Conservation (phyloP, 2,888 invertebrate species). For the Psylliodes chrysocephalus region DNA sequence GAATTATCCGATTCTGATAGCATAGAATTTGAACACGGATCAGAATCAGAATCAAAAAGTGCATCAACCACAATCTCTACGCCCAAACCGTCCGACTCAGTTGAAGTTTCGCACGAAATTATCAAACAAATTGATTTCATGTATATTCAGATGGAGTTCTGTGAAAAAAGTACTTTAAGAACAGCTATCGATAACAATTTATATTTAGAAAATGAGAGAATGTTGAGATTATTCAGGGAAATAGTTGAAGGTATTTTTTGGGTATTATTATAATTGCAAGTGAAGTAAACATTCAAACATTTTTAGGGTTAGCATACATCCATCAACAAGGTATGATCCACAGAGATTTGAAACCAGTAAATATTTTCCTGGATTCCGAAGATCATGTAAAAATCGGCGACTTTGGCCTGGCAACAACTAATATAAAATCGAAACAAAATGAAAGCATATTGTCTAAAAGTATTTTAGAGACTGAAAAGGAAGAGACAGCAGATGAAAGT, state of each 20-base stretch:
- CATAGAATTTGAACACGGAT: conserved; percentile 71
- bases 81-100: conserved; percentile 17
- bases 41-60: conserved; percentile 39
- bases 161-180: conserved; percentile 92
- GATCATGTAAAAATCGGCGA: conserved; percentile 98
- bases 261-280: no score
- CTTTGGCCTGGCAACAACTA: conserved; percentile 94
- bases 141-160: conserved; percentile 99
- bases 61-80: conserved; percentile 29
- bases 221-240: conserved; percentile 94
- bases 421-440: conserved; percentile 60
- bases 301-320: conserved; percentile 80
- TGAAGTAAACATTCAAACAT: conserved; percentile 4
- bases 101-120: conserved; percentile 32
- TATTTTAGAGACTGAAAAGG: conserved; percentile 53
- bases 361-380: conserved; percentile 93
- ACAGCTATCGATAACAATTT: conserved; percentile 88
- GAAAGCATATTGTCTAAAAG: conserved; percentile 52
- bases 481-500: conserved; percentile 62
- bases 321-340: conserved; percentile 93
- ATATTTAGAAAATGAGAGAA: conserved; percentile 78
- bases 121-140: conserved; percentile 67
- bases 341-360: conserved; percentile 87
- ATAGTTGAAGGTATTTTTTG: conserved; percentile 88
- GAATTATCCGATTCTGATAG: conserved; percentile 68